A percentile compares a stretch with the other conserved stretches of the same genome.
Evolutionary conservation across 2,888 invertebrate genomes (phyloP).

Genomic region (Endotricha flammealis): DNA sequence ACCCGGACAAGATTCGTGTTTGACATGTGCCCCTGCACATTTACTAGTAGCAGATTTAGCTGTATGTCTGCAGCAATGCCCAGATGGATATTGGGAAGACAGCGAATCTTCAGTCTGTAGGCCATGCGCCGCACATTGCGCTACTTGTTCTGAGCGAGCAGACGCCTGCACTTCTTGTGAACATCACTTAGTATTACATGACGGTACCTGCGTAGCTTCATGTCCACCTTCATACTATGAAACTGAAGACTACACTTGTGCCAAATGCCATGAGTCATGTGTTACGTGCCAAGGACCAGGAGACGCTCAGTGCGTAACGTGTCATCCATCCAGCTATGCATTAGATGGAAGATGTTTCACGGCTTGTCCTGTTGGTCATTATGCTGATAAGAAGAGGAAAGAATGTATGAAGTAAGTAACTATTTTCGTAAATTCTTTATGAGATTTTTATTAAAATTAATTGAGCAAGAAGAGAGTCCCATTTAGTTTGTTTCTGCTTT

Average conservation of each 20-base stretch:
- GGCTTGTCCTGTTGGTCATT: slow-evolving; percentile 85
- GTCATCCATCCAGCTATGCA: slow-evolving; percentile 84
- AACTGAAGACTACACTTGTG: slow-evolving; percentile 91
- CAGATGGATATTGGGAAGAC: slow-evolving; percentile 93
- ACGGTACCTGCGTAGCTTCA: slow-evolving; percentile 88
- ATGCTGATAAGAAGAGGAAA: slow-evolving; percentile 86
- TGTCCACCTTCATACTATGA: slow-evolving; percentile 91
- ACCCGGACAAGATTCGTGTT: slow-evolving; percentile 90
- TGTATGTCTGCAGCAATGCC: slow-evolving; percentile 92
- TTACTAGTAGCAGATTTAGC: slow-evolving; percentile 90
- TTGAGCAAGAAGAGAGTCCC: no score
- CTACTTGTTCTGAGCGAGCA: slow-evolving; percentile 89
- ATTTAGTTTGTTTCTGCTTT: no score
- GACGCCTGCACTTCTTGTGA: slow-evolving; percentile 92
- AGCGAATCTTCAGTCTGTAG: slow-evolving; percentile 86
- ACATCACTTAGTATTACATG: slow-evolving; percentile 90
- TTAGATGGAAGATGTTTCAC: slow-evolving; percentile 84
- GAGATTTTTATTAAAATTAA: no score
- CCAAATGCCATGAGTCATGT: slow-evolving; percentile 87
- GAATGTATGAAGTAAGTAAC: slow-evolving; percentile 83
- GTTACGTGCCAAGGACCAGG: slow-evolving; percentile 88
- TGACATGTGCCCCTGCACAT: slow-evolving; percentile 90
- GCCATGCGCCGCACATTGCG: slow-evolving; percentile 91
- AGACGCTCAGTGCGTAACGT: slow-evolving; percentile 88
- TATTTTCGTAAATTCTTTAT: no score